Evolutionary conservation across 2,797 vertebrate genomes (phyloP), one percentile per base, ranked within the genome.

Genomic region (Pitangus sulphuratus): DNA sequence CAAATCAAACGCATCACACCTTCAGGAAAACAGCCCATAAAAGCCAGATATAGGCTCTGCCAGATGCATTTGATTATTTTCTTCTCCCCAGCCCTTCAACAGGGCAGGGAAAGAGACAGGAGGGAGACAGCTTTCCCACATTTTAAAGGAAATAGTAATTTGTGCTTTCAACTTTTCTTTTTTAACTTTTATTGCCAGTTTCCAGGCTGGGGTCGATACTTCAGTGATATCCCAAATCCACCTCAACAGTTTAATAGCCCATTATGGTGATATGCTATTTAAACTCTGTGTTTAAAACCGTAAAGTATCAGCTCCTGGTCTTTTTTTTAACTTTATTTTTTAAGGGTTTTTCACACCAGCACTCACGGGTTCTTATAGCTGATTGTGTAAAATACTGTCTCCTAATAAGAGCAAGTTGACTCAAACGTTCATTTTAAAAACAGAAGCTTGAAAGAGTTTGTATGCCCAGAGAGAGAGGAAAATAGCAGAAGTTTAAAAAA

Each of bases 351-450:
- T 57, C 9, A 2, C 57, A 24, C 9, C 1, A 3, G n/a, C 47
- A 62, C 15, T 22, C 22, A 5, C 6, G 1, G 69, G 35, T 37
- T 53, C 56, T 24, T 33, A 24, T 0, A 60, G 14, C 58, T 42
- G 76, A 4, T 2, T 13, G 3, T 22, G 3, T 16, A 30, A 70
- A 84, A 84, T 0, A 4, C 11, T 11, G 33, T 13, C 51, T 54
- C 35, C 56, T 8, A 39, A 3, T 13, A 45, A 31, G 17, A 58
- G 5, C 31, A 4, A 30, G 12, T 22, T 65, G 28, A 4, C 18
- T 11, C 14, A 0, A 35, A 54, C 0, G 7, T 0, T 53, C 30
- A 0, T 40, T 62, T 71, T 3, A 24, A 77, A 56, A 76, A 13
- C 19, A 51, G 42, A 7, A 60, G 22, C 35, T 60, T 40, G 35